Evolutionary conservation across 1,140 invertebrate genomes (phyloP), one percentile per base, ranked within the genome.

Genomic region (Heterodera schachtii): DNA sequence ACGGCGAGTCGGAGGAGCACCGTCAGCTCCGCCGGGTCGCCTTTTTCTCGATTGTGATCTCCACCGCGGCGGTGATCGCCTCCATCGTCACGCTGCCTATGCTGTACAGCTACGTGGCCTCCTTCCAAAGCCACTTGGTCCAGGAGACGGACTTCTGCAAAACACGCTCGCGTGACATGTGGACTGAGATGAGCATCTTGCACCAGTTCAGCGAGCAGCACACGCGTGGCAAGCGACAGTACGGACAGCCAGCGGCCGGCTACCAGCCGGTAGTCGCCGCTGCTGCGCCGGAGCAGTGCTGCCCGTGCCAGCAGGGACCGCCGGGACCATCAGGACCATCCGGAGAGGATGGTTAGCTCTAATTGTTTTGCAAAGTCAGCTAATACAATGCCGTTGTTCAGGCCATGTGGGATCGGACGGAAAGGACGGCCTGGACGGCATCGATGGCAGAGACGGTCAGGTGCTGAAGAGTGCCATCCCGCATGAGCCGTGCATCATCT

Each of bases 31-130:
- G 87, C 49, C 89, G 88, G 41, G 89, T 90, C 73, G 85, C 83
- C 46, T 88, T 84, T 41, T 83, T 88, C 47, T 83, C 87, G 6
- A 81, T 88, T 57, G 85, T 89, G 43, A 82, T 88, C 52, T 86
- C 84, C 46, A 89, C 87, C 47, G 84, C 81, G 13, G 86, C 86
- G 21, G 86, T 87, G 13, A 87, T 88, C 71, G 79, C 81, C 31
- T 86, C 87, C 60, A 83, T 89, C 47, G 88, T 89, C 60, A 89
- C 88, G 11, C 81, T 89, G 44, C 88, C 88, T 44, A 87, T 90
- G 86, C 84, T 89, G 52, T 90, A 89, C 88, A 87, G 82, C 74
- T 89, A 90, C 77, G 89, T 89, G 19, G 88, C 88, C 60, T 78
- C 69, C 44, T 90, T 89, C 84, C 88, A 89, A 64, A 84, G 81